phyloP scores from a whole-genome alignment of 2,113 vertebrate genomes.

The Chlamydotis undulata region DNA sequence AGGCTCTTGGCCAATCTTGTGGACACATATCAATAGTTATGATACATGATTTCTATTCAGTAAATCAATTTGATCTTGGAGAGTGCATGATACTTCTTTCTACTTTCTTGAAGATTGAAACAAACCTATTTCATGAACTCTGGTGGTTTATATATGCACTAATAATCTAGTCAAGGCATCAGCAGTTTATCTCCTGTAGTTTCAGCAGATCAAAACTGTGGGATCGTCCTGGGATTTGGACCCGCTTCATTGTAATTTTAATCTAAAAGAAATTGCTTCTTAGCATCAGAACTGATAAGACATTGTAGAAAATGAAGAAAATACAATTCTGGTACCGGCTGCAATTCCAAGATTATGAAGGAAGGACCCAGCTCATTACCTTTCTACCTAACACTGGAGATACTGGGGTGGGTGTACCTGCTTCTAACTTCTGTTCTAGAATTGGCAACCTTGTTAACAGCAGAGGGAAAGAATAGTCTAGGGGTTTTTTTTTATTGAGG shows the following conservation, averaged over 20 bases:
- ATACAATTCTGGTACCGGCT: background rate
- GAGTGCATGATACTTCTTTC: background rate
- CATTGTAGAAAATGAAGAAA: background rate
- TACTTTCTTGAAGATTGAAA: background rate
- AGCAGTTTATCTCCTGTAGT: background rate
- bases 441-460: background rate
- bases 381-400: background rate
- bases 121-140: background rate
- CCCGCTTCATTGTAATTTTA: background rate
- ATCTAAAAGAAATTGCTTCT: background rate
- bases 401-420: background rate
- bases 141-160: background rate
- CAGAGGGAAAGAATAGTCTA: background rate
- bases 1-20: background rate
- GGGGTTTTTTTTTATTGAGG: background rate
- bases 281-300: background rate
- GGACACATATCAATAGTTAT: background rate
- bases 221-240: background rate
- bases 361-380: background rate
- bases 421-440: background rate
- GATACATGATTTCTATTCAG: background rate
- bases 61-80: background rate
- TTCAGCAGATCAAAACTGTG: background rate
- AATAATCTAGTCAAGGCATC: background rate
- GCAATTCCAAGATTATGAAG: background rate